Conservation (phyloP, 2,113 vertebrate species). For the Lontra canadensis region DNA sequence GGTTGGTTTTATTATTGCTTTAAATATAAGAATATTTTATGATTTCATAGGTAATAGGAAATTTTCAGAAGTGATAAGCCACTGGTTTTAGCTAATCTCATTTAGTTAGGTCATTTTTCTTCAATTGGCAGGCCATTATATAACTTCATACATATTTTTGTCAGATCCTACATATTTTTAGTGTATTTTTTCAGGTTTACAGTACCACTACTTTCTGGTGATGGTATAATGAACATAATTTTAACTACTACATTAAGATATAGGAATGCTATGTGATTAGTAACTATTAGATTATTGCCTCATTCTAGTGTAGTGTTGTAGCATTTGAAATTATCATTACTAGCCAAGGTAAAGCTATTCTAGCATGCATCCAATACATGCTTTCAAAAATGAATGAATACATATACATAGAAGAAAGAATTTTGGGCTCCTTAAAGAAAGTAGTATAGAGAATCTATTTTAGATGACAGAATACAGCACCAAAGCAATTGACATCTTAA, state of each 20-base stretch:
- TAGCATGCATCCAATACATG: background rate
- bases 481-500: constrained; percentile 10
- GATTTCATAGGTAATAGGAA: constrained; percentile 18
- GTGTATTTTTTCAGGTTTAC: background rate
- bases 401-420: constrained; percentile 9
- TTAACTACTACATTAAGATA: background rate
- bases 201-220: background rate
- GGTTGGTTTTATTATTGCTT: constrained; percentile 28
- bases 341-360: constrained; percentile 8
- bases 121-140: background rate
- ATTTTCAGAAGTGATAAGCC: background rate
- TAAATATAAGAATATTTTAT: background rate
- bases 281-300: background rate
- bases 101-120: constrained; percentile 33
- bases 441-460: constrained; percentile 3
- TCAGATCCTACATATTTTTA: background rate
- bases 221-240: background rate
- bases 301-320: background rate
- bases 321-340: constrained; percentile 11
- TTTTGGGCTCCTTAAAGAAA: constrained; percentile 28
- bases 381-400: constrained; percentile 12
- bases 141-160: background rate
- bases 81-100: constrained; percentile 22
- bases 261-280: background rate
- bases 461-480: background rate